Conservation (phyloP, 2,797 vertebrate species). For the Pterois miles region DNA sequence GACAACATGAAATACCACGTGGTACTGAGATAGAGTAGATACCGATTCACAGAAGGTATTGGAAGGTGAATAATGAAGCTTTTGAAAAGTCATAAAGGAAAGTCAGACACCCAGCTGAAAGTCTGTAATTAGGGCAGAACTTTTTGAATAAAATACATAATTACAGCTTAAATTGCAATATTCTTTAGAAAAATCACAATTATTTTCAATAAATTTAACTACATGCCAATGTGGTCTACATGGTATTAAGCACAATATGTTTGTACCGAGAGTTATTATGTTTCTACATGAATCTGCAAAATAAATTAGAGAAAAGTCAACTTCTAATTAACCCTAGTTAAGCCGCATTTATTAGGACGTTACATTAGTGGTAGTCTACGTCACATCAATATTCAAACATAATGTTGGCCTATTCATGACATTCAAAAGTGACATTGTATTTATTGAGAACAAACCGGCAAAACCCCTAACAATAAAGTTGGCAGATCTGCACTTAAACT, state of each 20-base stretch:
- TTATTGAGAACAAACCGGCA: too few species aligned
- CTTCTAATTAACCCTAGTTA: too few species aligned
- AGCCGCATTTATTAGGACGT: too few species aligned
- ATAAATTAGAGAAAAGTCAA: too few species aligned
- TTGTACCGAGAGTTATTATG: too few species aligned
- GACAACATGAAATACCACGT: neutral
- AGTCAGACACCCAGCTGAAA: neutral
- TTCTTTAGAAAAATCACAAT: neutral
- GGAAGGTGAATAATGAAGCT: neutral
- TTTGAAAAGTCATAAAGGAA: neutral
- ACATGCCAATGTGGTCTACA: neutral
- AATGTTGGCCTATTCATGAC: too few species aligned
- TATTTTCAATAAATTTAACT: neutral
- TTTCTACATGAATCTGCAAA: neutral
- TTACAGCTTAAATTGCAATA: neutral
- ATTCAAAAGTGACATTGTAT: too few species aligned
- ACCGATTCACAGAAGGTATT: accelerated
- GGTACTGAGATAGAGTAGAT: neutral
- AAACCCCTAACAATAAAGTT: too few species aligned
- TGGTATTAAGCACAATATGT: neutral
- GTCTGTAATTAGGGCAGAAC: neutral
- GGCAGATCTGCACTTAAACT: too few species aligned
- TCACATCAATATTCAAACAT: too few species aligned
- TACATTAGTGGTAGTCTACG: too few species aligned
- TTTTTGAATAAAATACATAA: neutral